These are phyloP conservation scores for Drosophila mimica DNA, from an alignment of 2,888 invertebrate genomes.

Conservation along the genomic window DNA sequence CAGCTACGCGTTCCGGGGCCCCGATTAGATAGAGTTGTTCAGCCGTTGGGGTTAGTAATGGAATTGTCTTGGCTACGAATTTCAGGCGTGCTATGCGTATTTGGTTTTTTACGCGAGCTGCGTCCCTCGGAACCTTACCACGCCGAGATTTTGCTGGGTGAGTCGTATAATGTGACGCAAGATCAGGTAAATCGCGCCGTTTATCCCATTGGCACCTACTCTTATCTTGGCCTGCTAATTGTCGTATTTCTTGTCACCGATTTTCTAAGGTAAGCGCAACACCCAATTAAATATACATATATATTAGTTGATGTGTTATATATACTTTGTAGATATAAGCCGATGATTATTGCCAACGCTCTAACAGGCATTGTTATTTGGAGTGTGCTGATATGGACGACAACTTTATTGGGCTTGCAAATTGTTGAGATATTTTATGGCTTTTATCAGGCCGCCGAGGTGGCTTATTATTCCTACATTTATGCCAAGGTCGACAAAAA, in stretches of 20 bases:
- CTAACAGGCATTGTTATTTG: conserved; percentile 90
- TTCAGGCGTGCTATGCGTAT: conserved; percentile 90
- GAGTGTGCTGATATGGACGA: conserved; percentile 91
- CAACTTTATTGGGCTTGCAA: conserved; percentile 90
- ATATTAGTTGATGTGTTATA: background rate
- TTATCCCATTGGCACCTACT: conserved; percentile 94
- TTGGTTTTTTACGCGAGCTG: conserved; percentile 93
- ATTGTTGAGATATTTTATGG: conserved; percentile 91
- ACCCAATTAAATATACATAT: background rate
- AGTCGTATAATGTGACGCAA: conserved; percentile 91
- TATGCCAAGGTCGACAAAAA: conserved; percentile 92
- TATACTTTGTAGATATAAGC: conserved; percentile 89
- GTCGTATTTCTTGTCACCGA: conserved; percentile 94
- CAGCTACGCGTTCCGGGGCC: conserved; percentile 1
- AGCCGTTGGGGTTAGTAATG: conserved; percentile 25
- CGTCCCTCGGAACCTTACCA: conserved; percentile 94
- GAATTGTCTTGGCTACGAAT: conserved; percentile 87
- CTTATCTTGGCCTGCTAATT: conserved; percentile 90
- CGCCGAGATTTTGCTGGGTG: conserved; percentile 91
- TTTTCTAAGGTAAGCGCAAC: conserved; percentile 85
- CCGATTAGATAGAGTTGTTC: conserved; percentile 49
- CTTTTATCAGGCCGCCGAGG: conserved; percentile 94
- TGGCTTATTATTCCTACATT: conserved; percentile 97
- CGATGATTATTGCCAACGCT: conserved; percentile 92
- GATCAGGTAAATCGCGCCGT: conserved; percentile 87